These are phyloP conservation scores for Lamprotornis superbus DNA, from an alignment of 2,113 vertebrate genomes.

Conservation along the genomic window DNA sequence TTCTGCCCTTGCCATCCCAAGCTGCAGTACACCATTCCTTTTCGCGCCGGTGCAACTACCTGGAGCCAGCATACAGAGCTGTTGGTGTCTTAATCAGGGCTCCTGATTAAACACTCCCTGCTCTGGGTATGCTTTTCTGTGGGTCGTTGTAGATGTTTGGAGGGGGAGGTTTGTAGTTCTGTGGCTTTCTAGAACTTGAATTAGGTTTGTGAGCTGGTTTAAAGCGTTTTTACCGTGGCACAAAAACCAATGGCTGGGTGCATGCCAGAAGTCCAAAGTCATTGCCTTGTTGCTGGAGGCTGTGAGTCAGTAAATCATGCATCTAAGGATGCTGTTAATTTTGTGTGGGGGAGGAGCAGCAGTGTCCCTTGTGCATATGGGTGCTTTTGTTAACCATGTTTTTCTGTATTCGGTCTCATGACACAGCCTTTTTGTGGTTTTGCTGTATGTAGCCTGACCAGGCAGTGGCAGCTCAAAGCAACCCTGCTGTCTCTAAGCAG, in stretches of 20 bases:
- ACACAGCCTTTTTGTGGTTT: not conserved
- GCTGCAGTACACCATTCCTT: rapidly evolving
- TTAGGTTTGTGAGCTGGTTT: not conserved
- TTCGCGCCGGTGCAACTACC: rapidly evolving
- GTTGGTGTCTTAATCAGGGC: rapidly evolving
- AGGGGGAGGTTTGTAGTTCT: not conserved
- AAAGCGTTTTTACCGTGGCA: rapidly evolving
- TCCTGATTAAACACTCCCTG: not conserved
- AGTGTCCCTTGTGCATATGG: rapidly evolving
- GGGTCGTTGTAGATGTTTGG: not conserved
- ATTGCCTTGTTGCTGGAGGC: not conserved
- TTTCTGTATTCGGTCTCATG: not conserved
- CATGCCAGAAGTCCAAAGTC: not conserved
- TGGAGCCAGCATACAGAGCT: rapidly evolving
- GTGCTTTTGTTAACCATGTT: not conserved
- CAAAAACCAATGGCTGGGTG: not conserved
- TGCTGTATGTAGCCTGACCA: not conserved
- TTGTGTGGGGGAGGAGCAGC: not conserved
- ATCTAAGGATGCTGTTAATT: not conserved
- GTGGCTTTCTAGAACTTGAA: not conserved
- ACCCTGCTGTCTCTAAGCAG: not conserved
- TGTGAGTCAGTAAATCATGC: rapidly evolving
- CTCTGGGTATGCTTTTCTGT: not conserved
- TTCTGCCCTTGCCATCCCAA: not conserved
- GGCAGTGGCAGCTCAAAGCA: not conserved